phyloP scores from a whole-genome alignment of 2,797 vertebrate species.

The Anisognathus igniventris region DNA sequence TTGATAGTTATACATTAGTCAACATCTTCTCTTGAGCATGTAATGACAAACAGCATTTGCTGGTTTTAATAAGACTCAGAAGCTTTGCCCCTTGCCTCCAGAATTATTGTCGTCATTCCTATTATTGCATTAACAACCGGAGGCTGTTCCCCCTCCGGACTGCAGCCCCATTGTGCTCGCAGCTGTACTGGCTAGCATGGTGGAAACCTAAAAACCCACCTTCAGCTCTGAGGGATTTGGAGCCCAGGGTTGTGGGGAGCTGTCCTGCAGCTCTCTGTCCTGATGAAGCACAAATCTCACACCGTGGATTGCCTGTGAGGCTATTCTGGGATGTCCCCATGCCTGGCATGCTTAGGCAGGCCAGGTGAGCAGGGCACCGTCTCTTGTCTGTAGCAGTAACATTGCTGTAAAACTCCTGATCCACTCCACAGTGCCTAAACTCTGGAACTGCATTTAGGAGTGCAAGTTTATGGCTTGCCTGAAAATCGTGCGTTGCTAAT shows the following conservation, averaged over 20 bases:
- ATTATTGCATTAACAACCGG: constrained; percentile 19
- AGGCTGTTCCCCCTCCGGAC: not conserved
- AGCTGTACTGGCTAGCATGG: not conserved
- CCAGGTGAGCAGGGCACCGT: not conserved
- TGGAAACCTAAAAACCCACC: not conserved
- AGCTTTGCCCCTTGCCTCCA: constrained; percentile 45
- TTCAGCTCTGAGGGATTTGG: not conserved
- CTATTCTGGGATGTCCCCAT: not conserved
- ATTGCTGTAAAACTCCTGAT: not conserved
- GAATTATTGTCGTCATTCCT: constrained; percentile 35
- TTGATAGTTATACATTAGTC: constrained; percentile 64
- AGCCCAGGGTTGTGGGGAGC: not conserved
- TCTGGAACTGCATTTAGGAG: not conserved
- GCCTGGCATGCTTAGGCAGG: not conserved
- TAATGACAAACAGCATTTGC: constrained; percentile 58
- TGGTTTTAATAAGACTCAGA: constrained; percentile 45
- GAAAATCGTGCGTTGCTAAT: constrained; percentile 12
- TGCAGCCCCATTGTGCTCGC: not conserved
- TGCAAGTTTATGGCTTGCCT: not conserved
- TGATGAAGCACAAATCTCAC: not conserved
- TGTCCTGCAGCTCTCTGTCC: not conserved
- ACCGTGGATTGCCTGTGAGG: not conserved
- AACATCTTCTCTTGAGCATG: constrained; percentile 30
- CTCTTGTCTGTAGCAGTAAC: not conserved
- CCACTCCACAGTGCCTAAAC: not conserved